Percentiles rank a stretch among this genome's conserved stretches.
phyloP scores from a whole-genome alignment of 1,140 invertebrate genomes.

The Drosophila bipectinata region DNA sequence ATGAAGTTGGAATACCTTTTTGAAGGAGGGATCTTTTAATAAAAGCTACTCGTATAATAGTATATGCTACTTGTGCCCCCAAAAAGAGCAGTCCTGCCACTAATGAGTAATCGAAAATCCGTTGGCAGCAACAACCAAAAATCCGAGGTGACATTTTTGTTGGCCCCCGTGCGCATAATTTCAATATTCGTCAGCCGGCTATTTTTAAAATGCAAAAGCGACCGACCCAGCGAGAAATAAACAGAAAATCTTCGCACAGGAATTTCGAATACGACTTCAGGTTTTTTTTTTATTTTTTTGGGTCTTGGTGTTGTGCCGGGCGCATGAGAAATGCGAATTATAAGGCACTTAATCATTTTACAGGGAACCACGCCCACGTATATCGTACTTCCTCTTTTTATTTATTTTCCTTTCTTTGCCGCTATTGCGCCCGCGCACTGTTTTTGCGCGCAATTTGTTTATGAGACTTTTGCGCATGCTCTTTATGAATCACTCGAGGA shows the following conservation, averaged over 20 bases:
- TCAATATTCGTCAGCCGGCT: constrained; percentile 80
- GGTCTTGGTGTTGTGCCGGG: constrained; percentile 53
- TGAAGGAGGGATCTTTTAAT: no score
- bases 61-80: not conserved
- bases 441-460: constrained; percentile 47
- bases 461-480: constrained; percentile 46
- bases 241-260: constrained; percentile 66
- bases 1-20: not conserved
- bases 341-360: constrained; percentile 72
- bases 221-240: constrained; percentile 29
- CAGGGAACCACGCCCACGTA: constrained; percentile 52
- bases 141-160: constrained; percentile 77
- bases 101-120: constrained; percentile 57
- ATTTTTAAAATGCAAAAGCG: constrained; percentile 72
- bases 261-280: constrained; percentile 51
- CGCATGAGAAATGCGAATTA: constrained; percentile 55
- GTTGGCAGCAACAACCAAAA: constrained; percentile 11
- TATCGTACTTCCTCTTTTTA: constrained; percentile 14
- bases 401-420: constrained; percentile 25
- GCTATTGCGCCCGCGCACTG: constrained; percentile 51
- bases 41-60: no score
- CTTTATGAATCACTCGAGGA: constrained; percentile 52
- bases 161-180: constrained; percentile 78
- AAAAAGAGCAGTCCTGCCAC: constrained; percentile 29
- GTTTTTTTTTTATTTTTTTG: not conserved